Conservation (phyloP, 1,140 invertebrate species). For the Homalodisca vitripennis region DNA sequence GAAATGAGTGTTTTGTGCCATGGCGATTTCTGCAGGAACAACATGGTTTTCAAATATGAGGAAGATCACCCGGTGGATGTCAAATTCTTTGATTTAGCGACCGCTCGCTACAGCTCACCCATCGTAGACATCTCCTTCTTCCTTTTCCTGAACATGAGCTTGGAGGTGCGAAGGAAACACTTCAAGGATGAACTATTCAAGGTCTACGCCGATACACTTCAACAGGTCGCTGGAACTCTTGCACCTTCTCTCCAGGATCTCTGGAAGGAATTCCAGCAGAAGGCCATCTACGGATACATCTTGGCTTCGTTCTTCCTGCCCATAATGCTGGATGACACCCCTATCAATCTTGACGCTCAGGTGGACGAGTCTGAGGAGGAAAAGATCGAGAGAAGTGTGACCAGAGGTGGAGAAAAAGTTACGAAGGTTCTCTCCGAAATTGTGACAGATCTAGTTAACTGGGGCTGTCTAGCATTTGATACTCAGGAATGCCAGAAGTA, state of each 20-base stretch:
- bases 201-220: slow-evolving; percentile 44
- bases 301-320: slow-evolving; percentile 6
- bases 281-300: slow-evolving; percentile 18
- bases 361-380: background rate
- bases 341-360: background rate
- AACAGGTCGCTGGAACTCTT: background rate
- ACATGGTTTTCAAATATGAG: slow-evolving; percentile 52
- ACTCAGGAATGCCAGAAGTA: too few relatives aligned
- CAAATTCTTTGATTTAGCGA: slow-evolving; percentile 49
- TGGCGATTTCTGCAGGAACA: slow-evolving; percentile 58
- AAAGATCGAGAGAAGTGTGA: background rate
- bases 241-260: slow-evolving; percentile 37
- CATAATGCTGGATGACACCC: background rate
- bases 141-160: slow-evolving; percentile 46
- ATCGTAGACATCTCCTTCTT: slow-evolving; percentile 49
- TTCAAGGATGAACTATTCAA: slow-evolving; percentile 43
- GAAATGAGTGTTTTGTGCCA: slow-evolving; percentile 52
- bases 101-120: slow-evolving; percentile 45
- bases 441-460: slow-evolving; percentile 4
- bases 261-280: slow-evolving; percentile 6
- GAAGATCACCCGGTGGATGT: slow-evolving; percentile 37
- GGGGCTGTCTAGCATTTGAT: slow-evolving; percentile 8
- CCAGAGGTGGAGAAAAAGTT: slow-evolving; percentile 40
- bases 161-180: slow-evolving; percentile 34
- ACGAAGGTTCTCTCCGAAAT: slow-evolving; percentile 27